Evolutionary conservation across 1,140 invertebrate genomes (phyloP).

Genomic region (Drosophila lacertosa): DNA sequence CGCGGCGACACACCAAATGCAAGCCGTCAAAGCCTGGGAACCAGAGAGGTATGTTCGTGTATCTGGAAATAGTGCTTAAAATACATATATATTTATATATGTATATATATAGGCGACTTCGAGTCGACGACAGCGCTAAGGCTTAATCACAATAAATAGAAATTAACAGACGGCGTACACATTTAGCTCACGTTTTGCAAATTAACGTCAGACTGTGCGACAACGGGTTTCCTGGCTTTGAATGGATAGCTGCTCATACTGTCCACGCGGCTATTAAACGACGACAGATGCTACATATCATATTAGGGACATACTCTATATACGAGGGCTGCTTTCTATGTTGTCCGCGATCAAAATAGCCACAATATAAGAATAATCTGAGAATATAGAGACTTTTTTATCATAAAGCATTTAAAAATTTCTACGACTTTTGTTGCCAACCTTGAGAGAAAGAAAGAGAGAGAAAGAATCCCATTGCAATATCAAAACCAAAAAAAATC

Average conservation of each 20-base stretch:
- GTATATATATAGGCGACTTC: slow-evolving; percentile 1
- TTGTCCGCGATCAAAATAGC: too few relatives aligned
- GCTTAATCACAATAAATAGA: slow-evolving; percentile 66
- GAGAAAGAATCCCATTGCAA: background rate
- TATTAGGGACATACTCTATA: background rate
- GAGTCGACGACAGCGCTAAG: slow-evolving; percentile 5
- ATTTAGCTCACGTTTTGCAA: slow-evolving; percentile 69
- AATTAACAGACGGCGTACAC: slow-evolving; percentile 54
- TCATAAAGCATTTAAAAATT: too few relatives aligned
- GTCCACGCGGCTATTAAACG: slow-evolving; percentile 8
- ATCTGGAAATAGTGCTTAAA: slow-evolving; percentile 8
- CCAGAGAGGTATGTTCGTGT: slow-evolving; percentile 24
- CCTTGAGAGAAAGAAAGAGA: background rate
- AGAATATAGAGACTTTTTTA: too few relatives aligned
- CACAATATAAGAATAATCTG: too few relatives aligned
- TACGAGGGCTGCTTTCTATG: slow-evolving; percentile 7
- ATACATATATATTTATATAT: too few relatives aligned
- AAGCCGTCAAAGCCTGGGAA: slow-evolving; percentile 56
- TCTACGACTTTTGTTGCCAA: background rate
- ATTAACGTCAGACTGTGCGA: slow-evolving; percentile 45
- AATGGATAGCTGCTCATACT: slow-evolving; percentile 6
- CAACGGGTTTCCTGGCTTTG: slow-evolving; percentile 17
- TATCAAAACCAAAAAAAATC: background rate
- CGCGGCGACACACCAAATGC: slow-evolving; percentile 10
- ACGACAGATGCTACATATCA: slow-evolving; percentile 19